These are phyloP conservation scores for Brachyalestes nurse DNA, from an alignment of 2,797 vertebrate species.

Conservation along the genomic window DNA sequence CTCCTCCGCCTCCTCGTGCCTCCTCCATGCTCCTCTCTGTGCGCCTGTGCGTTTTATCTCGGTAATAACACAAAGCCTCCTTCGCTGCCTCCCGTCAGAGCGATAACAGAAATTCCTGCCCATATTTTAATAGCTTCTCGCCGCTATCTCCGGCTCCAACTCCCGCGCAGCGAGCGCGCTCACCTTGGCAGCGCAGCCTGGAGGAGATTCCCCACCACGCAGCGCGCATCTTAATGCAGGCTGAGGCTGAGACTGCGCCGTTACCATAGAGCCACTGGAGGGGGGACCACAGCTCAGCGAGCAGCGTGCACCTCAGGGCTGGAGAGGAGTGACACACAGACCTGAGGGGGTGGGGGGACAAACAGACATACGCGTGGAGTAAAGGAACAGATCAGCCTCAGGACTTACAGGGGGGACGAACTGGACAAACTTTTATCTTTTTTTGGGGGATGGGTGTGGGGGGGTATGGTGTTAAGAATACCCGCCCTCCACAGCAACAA, in stretches of 20 bases:
- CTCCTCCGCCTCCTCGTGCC: slow-evolving; percentile 41
- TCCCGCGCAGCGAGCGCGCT: slow-evolving; percentile 83
- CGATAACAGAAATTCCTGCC: slow-evolving; percentile 80
- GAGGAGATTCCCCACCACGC: slow-evolving; percentile 77
- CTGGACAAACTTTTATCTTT: too few relatives aligned
- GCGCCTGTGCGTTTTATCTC: slow-evolving; percentile 86
- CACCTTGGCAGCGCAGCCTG: slow-evolving; percentile 82
- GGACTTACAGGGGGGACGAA: not conserved
- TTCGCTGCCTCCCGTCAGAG: slow-evolving; percentile 77
- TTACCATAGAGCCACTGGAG: slow-evolving; percentile 55
- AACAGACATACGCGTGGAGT: not conserved
- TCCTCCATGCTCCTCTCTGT: slow-evolving; percentile 63
- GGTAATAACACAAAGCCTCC: slow-evolving; percentile 84
- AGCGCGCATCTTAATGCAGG: slow-evolving; percentile 62
- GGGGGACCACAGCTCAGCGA: slow-evolving; percentile 33
- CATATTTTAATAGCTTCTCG: slow-evolving; percentile 90
- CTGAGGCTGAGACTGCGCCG: slow-evolving; percentile 28
- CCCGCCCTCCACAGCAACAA: too few relatives aligned
- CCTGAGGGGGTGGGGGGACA: not conserved
- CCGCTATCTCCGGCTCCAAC: slow-evolving; percentile 83
- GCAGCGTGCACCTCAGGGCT: slow-evolving; percentile 13
- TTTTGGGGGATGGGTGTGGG: too few relatives aligned
- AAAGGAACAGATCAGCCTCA: not conserved
- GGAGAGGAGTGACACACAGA: not conserved
- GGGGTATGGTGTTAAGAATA: too few relatives aligned